Conservation (phyloP, 2,113 vertebrate species). For the Vombatus ursinus region DNA sequence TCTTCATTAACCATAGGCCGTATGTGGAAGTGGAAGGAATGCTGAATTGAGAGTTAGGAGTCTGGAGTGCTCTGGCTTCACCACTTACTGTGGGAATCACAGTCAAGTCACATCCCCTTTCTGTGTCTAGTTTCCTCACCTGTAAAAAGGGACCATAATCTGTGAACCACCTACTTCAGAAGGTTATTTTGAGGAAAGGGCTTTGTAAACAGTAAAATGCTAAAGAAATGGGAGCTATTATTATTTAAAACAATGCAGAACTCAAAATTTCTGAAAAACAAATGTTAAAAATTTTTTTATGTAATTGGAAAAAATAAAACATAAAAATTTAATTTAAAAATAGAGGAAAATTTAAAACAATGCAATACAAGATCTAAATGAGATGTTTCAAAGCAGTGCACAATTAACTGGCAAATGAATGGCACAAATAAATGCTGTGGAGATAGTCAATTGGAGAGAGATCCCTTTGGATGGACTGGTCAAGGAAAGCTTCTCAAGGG, state of each 20-base stretch:
- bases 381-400: not conserved
- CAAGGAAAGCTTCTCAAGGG: not conserved
- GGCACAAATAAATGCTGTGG: not conserved
- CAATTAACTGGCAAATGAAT: not conserved
- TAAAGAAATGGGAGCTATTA: not conserved
- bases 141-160: not conserved
- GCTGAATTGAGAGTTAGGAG: not conserved
- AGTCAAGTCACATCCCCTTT: not conserved
- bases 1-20: not conserved
- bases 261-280: not conserved
- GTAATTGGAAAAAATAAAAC: not conserved
- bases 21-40: not conserved
- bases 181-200: not conserved
- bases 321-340: not conserved
- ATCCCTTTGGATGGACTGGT: not conserved
- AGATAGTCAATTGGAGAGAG: not conserved
- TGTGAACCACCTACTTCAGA: not conserved
- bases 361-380: not conserved
- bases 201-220: not conserved
- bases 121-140: not conserved
- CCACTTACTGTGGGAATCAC: too few species aligned
- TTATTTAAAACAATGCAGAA: not conserved
- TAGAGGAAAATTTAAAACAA: not conserved
- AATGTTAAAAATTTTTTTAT: not conserved
- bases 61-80: not conserved